These are phyloP conservation scores for Podotricha telesiphe DNA, from an alignment of 2,888 invertebrate genomes.

Conservation along the genomic window DNA sequence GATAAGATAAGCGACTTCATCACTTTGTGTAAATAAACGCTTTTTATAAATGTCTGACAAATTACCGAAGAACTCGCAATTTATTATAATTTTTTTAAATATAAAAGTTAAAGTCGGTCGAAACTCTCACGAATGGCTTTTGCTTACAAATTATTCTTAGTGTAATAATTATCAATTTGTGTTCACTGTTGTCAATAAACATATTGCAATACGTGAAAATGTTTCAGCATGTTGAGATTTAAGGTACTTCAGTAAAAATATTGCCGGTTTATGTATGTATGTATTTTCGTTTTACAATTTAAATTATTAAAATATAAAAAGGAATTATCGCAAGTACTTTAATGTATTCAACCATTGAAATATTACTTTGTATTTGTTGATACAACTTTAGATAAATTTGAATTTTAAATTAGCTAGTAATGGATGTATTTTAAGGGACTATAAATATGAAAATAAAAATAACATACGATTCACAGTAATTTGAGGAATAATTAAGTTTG, in stretches of 20 bases:
- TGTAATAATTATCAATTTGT: too few species aligned
- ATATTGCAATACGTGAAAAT: too few species aligned
- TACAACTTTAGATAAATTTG: slow-evolving; percentile 15
- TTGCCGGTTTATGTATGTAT: too few species aligned
- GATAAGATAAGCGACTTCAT: slow-evolving; percentile 36
- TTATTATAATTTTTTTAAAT: too few species aligned
- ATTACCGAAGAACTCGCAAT: not conserved
- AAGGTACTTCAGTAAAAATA: too few species aligned
- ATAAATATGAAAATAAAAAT: slow-evolving; percentile 22
- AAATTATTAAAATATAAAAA: not conserved
- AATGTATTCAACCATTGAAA: slow-evolving; percentile 1
- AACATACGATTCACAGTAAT: not conserved
- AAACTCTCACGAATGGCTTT: too few species aligned
- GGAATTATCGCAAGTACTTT: not conserved
- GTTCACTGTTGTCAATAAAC: too few species aligned
- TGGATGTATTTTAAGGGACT: slow-evolving; percentile 28
- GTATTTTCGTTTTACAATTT: not conserved
- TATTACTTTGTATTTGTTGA: slow-evolving; percentile 25
- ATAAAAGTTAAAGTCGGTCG: too few species aligned
- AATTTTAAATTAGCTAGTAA: slow-evolving; percentile 30
- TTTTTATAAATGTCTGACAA: slow-evolving; percentile 17
- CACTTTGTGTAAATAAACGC: slow-evolving; percentile 14
- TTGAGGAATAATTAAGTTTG: not conserved
- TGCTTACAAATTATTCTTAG: too few species aligned
- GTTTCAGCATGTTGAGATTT: too few species aligned